Base-by-base conservation (phyloP, 2,888 invertebrate genomes). In the Pollenia labialis region DNA sequence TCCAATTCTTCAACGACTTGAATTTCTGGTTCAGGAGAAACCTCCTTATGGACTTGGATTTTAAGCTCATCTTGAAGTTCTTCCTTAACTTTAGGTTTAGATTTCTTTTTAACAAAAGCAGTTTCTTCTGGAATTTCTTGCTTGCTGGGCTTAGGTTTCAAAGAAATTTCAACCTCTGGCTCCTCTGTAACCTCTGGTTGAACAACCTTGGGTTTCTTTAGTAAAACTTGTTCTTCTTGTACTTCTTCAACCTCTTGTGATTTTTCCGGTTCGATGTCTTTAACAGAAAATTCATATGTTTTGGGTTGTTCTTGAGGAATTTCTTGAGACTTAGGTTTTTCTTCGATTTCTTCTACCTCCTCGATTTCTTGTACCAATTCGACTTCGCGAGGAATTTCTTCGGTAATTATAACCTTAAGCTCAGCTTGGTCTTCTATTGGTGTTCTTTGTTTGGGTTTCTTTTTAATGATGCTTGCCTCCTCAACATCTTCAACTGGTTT, bases 401-500 rank as follows among this genome's bases (percentile, higher is more conserved):
- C 93, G 2, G 87, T 85, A 12, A 92, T 81, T 2, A 90, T 91
- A 10, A 93, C 90, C 42, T 90, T 90, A 1, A 93, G 91, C 69
- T 92, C 91, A 12, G 91, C 91, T 32, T 90, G 91, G 9, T 90
- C 91, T 85, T 92, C 92, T 42, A 91, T 91, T 23, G 86, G 74
- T 23, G 84, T 85, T 0, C 85, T 86, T 4, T 90, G 91, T 84
- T 91, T 91, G 0, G 89, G 40, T 87, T 90, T 91, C 88, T 92
- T 93, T 68, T 89, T 91, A 76, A 91, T 85, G 14, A 88, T 90
- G 76, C 91, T 90, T 46, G 91, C 90, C 46, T 92, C 91, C 68
- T 90, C 91, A 2, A 91, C 90, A 85, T 92, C 91, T 85, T 93
- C 90, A 2, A 90, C 88, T 16, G 89, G 89, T 75, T 87, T 82